Evolutionary conservation across 2,888 invertebrate genomes (phyloP), one percentile per base, ranked within the genome.

Genomic region (Norana najaformis): DNA sequence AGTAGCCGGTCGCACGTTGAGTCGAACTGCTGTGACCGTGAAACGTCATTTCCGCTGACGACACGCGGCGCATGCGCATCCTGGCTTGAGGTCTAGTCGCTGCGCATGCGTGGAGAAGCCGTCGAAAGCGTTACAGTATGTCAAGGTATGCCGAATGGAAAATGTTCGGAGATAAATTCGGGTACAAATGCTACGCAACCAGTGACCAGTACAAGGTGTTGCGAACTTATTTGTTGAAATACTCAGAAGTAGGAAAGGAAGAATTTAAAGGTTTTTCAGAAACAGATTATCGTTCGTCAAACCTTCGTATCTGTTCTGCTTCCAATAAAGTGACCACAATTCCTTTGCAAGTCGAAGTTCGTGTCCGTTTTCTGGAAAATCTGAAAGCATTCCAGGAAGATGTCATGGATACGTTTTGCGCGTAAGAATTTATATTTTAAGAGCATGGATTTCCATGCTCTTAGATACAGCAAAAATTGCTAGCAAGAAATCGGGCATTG

Each of bases 21-120:
- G 85, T 23, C 18, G 85, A 35, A 5, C 36, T 6, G 6, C 18
- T 6, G 36, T 36, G 85, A 37, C 85, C 85, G 85, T 85, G 85
- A 85, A 85, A 85, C 36, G 85, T 85, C 85, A 85, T 85, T 85
- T 85, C 85, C 36, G 85, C 36, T 85, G 85, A 18, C 23, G 85
- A 36, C 23, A 85, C 37, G 35, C 85, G 35, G 36, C 85, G 36
- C 85, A 85, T 85, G 85, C 85, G 85, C 85, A 85, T 85, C 35
- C 20, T 85, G 23, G 36, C 8, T 85, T 13, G 35, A 35, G 20
- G 35, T 85, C 85, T 85, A 69, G n/a, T 69, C n/a, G 69, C 5
- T n/a, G 30, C 69, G 69, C 69, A 69, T 69, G 30, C 30, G 69
- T 13, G 69, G 69, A 69, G 69, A 69, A 69, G 8, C 16, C 47